Evolutionary conservation across 2,888 invertebrate genomes (phyloP), one percentile per base, ranked within the genome.

Genomic region (Caenorhabditis uteleia): DNA sequence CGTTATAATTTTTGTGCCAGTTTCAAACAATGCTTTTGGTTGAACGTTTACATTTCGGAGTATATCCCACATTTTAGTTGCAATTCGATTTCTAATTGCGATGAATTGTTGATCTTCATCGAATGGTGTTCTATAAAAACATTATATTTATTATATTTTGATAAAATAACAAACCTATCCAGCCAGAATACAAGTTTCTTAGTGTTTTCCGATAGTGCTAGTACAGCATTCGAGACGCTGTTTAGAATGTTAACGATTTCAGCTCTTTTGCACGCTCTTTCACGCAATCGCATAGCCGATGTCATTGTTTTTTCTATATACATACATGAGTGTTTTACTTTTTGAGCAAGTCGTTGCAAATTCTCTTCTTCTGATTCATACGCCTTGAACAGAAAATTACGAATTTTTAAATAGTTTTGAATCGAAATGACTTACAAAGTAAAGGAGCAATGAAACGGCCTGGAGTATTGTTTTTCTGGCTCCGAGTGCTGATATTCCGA

Each of bases 401-500:
- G 20, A 18, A 2, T 36, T 23, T 40, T 10, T 25, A n/a, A 25
- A 21, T 43, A 29, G 8, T 43, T 43, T 43, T 43, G 23, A 23
- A 49, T 21, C 5, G 18, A 14, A 12, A 26, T 40, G 29, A 38
- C 14, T 58, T 31, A 74, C 74, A 86, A 94, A 91, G 85, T 92
- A 91, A 76, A 91, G 87, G 43, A 95, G 87, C 77, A 92, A 90
- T 79, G 93, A 92, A 14, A 95, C 91, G 46, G 93, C 93, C 85
- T 94, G 93, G 42, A 95, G 87, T 68, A 95, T 89, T 50, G 93
- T 88, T 84, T 94, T 94, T 84, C 95, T 93, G 84, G 95, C 94
- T 10, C 95, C 95, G 67, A 95, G 89, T 83, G 90, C 89, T 64
- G 87, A 87, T 82, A 95, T 89, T 21, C 92, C 91, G 51, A 95